A percentile compares a stretch with the other conserved stretches of the same genome.
Evolutionary conservation across 2,797 vertebrate genomes (phyloP).

Genomic region (Hoplostethus mediterraneus): DNA sequence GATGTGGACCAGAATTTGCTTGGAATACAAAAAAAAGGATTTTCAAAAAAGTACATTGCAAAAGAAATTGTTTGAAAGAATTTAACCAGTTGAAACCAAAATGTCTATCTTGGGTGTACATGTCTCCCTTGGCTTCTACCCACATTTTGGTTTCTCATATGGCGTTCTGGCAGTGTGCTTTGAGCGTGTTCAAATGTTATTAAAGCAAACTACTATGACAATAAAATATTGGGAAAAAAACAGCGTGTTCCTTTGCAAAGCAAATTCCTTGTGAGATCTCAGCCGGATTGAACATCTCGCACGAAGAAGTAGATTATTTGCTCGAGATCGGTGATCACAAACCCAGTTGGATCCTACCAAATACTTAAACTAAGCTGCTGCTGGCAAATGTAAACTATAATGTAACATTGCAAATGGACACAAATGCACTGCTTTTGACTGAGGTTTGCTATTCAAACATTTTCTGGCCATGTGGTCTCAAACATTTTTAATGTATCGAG

Average conservation of each 20-base stretch:
- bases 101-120: conserved; percentile 77
- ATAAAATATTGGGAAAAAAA: conserved; percentile 95
- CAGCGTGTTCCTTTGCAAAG: conserved; percentile 44
- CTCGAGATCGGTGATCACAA: not conserved
- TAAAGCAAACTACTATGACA: conserved; percentile 95
- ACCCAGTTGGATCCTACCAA: too few relatives aligned
- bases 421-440: too few relatives aligned
- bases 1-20: conserved; percentile 93
- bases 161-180: conserved; percentile 85
- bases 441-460: too few relatives aligned
- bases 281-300: not conserved
- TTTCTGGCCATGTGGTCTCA: too few relatives aligned
- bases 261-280: not conserved
- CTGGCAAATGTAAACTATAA: too few relatives aligned
- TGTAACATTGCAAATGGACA: too few relatives aligned
- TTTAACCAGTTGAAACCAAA: conserved; percentile 82
- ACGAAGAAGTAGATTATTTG: not conserved
- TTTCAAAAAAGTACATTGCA: conserved; percentile 80
- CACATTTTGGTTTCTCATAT: conserved; percentile 80
- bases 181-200: conserved; percentile 93
- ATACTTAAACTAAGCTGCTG: too few relatives aligned
- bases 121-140: conserved; percentile 78
- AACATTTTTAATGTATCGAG: too few relatives aligned
- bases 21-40: conserved; percentile 83
- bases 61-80: conserved; percentile 85